Evolutionary conservation across 2,797 vertebrate species (phyloP).

Genomic region (Sylvilagus floridanus): DNA sequence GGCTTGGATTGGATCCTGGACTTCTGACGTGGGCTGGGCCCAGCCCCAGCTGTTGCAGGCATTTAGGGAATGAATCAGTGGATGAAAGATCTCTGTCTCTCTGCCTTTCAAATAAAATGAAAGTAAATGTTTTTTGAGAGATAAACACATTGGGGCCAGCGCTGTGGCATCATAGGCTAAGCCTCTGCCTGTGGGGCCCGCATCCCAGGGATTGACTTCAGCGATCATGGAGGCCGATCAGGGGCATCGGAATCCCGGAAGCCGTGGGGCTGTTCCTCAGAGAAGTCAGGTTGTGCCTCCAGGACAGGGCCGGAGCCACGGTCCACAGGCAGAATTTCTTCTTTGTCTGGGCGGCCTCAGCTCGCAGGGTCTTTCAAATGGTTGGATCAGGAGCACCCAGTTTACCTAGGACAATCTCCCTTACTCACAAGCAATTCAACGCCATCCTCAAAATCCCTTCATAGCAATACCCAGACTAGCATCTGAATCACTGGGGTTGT

Average conservation of each 20-base stretch:
- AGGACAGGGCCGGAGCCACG: neutral
- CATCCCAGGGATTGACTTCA: neutral
- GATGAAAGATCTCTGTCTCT: too few species aligned
- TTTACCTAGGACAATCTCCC: neutral
- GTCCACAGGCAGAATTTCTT: neutral
- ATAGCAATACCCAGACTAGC: neutral
- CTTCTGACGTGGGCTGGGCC: too few species aligned
- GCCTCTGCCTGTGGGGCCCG: too few species aligned
- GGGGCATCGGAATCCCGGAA: neutral
- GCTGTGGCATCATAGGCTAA: too few species aligned
- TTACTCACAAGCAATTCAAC: neutral
- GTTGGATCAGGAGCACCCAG: neutral
- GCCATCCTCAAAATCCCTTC: neutral
- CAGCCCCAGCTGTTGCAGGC: too few species aligned
- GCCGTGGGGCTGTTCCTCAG: neutral
- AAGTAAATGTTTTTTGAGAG: neutral
- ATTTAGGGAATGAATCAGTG: too few species aligned
- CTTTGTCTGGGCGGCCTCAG: neutral
- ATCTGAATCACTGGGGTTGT: neutral
- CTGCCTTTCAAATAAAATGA: too few species aligned
- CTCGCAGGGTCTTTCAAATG: too few species aligned
- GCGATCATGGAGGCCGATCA: neutral
- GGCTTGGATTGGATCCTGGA: too few species aligned
- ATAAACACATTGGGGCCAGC: neutral
- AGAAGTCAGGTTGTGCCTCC: neutral